phyloP scores from a whole-genome alignment of 1,140 invertebrate species.

The Microplitis mediator region DNA sequence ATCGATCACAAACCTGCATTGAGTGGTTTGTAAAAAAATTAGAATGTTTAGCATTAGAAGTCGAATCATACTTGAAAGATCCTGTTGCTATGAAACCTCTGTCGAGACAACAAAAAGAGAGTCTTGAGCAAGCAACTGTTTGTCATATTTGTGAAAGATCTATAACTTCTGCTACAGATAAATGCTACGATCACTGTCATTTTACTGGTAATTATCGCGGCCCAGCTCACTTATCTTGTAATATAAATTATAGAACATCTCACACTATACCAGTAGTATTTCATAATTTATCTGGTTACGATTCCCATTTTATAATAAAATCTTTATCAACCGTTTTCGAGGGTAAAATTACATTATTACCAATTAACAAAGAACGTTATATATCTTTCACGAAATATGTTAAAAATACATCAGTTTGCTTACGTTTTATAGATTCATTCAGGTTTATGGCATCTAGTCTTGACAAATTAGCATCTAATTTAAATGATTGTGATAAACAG shows the following conservation, averaged over 20 bases:
- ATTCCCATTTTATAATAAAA: slow-evolving; percentile 37
- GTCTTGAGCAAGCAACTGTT: neutral
- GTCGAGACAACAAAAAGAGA: neutral
- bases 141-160: slow-evolving; percentile 38
- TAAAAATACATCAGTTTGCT: slow-evolving; percentile 25
- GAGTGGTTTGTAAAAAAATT: slow-evolving; percentile 41
- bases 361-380: slow-evolving; percentile 39
- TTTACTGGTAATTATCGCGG: slow-evolving; percentile 46
- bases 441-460: slow-evolving; percentile 34
- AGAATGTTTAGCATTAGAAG: slow-evolving; percentile 25
- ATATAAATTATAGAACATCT: slow-evolving; percentile 44
- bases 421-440: slow-evolving; percentile 41
- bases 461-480: slow-evolving; percentile 36
- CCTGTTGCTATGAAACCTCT: slow-evolving; percentile 19
- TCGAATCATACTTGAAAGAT: neutral
- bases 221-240: slow-evolving; percentile 49
- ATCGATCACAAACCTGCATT: slow-evolving; percentile 31
- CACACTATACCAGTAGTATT: slow-evolving; percentile 29
- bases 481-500: slow-evolving; percentile 25
- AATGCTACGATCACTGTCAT: slow-evolving; percentile 47
- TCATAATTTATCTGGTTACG: slow-evolving; percentile 31
- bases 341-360: slow-evolving; percentile 27
- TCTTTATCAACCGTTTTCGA: slow-evolving; percentile 20
- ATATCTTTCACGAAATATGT: slow-evolving; percentile 38
- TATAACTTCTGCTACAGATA: slow-evolving; percentile 27